A percentile compares a stretch with the other conserved stretches of the same genome.
Evolutionary conservation across 1,140 invertebrate species (phyloP).

Genomic region (Musca domestica): DNA sequence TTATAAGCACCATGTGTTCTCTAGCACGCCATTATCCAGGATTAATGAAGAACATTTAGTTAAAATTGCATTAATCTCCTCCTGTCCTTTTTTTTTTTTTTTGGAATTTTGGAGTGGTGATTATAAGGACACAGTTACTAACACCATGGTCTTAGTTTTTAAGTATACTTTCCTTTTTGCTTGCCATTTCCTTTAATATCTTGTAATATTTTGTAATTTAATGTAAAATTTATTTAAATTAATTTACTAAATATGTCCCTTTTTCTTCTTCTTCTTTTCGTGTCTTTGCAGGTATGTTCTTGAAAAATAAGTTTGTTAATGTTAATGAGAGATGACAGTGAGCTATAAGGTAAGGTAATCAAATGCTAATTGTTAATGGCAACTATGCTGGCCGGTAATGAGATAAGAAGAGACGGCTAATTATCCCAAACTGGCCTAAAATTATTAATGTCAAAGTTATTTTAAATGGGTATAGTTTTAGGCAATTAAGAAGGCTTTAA

Average conservation of each 20-base stretch:
- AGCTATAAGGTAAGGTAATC: too few relatives aligned
- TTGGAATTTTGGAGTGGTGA: neutral
- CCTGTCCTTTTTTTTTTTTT: neutral
- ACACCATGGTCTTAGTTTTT: neutral
- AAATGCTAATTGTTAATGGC: too few relatives aligned
- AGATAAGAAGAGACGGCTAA: too few relatives aligned
- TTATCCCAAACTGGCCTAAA: too few relatives aligned
- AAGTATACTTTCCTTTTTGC: neutral
- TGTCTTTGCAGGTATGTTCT: too few relatives aligned
- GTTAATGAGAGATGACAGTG: too few relatives aligned
- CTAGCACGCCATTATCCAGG: slow-evolving; percentile 12
- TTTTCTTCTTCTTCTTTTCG: too few relatives aligned
- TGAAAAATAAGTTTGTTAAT: too few relatives aligned
- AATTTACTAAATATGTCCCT: neutral
- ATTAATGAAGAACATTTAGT: slow-evolving; percentile 14
- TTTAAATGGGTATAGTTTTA: too few relatives aligned
- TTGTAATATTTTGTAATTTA: neutral
- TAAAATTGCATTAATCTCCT: slow-evolving; percentile 9
- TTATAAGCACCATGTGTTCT: slow-evolving; percentile 12
- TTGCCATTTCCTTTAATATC: neutral
- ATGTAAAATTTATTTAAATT: slow-evolving; percentile 14
- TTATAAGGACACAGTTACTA: neutral
- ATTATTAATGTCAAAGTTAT: too few relatives aligned
- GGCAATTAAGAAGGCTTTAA: too few relatives aligned
- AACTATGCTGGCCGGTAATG: too few relatives aligned